Evolutionary conservation across 2,888 invertebrate genomes (phyloP), one percentile per base, ranked within the genome.

Genomic region (Platycheirus rosarum): DNA sequence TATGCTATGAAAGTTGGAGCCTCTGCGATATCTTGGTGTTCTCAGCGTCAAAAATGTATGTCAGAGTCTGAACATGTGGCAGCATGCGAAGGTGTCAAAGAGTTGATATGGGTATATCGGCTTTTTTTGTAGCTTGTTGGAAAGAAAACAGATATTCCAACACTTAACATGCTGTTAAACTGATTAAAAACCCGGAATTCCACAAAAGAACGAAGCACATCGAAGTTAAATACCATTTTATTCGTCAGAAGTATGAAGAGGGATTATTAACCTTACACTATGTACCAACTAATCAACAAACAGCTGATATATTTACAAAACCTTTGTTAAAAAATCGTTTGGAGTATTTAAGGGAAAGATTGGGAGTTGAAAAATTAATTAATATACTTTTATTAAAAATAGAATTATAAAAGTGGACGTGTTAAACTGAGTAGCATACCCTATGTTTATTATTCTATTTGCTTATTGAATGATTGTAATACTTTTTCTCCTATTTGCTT

Each of bases 21-120:
- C 18, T 13, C 16, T n/a, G 13, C 66, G 11, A 29, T 77, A 11
- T 23, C 62, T 9, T 84, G 79, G 84, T 16, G 35, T 5, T 80
- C 73, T 9, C 20, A 73, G 57, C 13, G 66, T 14, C 84, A 84
- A 44, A 60, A 49, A 14, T 60, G 51, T 42, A 35, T 65, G 8
- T 40, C 86, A 1, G 88, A 88, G 63, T 85, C 88, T 0, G 87
- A 88, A 75, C 88, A 87, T 69, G 85, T 87, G 20, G 85, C 87
- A 11, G 85, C 86, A n/a, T 60, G 86, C 9, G 77, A 85, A 5
- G 85, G 86, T 4, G 70, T 85, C 5, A 85, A 86, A 77, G 86
- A 87, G 57, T 74, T 85, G 5, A 63, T 85, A 16, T 82, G 80
- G 66, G 13, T 63, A 23, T 23, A 63, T 7, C 29, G 8, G 1